Evolutionary conservation across 2,113 vertebrate genomes (phyloP), one percentile per base, ranked within the genome.

Genomic region (Todiramphus saurophagus): DNA sequence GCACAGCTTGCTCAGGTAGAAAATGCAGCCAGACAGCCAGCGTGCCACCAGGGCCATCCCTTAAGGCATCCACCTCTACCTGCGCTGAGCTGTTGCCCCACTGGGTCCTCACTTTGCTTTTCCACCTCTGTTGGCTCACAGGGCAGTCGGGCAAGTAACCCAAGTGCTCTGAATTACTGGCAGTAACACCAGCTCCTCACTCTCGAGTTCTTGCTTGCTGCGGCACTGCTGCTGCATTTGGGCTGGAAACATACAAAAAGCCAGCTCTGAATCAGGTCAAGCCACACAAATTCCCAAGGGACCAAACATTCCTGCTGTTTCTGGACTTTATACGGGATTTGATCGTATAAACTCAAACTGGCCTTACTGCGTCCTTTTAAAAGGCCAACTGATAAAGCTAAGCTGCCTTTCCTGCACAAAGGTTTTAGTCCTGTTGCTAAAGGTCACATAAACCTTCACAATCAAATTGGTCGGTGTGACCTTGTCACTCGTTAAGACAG

Each of bases 1-100:
- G 60, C 35, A 1, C 59, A 7, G 50, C n/a, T 74, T 4, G 0
- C 10, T 28, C 5, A 0, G 0, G 7, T 1, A 3, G 20, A 13
- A 67, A 20, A 20, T 4, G 0, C 23, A 50, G 48, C 23, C 18
- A 7, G 28, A 37, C 63, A 6, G n/a, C 20, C 39, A 1, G 3
- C 1, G 23, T 13, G 31, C 44, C 3, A 2, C 39, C 28, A 5
- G 60, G 44, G 51, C 37, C 27, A 2, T 9, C 23, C 28, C 33
- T 28, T 24, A 7, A 28, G 62, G 62, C 7, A 6, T 1, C 72
- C 50, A 0, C 17, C 17, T 24, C 4, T 28, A 1, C 50, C 41
- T 14, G 51, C 20, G 0, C 56, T 21, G 21, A 5, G 0, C 16
- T 4, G 7, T 8, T 11, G 0, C 18, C 28, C 53, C 2, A 3